Base-by-base conservation (phyloP, 1,140 invertebrate genomes). In the Choristoneura fumiferana region DNA sequence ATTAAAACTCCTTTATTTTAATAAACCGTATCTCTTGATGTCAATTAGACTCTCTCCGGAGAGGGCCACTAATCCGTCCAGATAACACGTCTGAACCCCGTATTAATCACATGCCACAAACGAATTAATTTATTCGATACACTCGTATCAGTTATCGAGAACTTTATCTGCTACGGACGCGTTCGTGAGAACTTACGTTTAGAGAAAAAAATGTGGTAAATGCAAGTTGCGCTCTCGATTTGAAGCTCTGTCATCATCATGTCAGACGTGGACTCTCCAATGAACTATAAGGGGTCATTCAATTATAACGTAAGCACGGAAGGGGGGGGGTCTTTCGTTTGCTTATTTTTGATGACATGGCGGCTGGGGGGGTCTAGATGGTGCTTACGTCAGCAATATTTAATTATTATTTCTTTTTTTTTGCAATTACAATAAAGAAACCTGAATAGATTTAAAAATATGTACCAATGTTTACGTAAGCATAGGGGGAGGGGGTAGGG, bases 91-190 rank as follows among this genome's bases (percentile, higher is more conserved):
- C n/a, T 39, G 38, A 40, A 63, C 65, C 63, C 69, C 62, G 60
- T 58, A 74, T 74, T 76, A 78, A 78, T 76, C 74, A 69, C 65
- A 65, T 53, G 62, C 58, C 62, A 76, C 57, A 71, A 71, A 68
- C 65, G 71, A 71, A 67, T 78, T 76, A 71, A 78, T 78, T 76
- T 74, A 76, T 71, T 71, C 69, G 69, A 67, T 72, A 68, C 70
- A 60, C 56, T 66, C 59, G 53, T 57, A 63, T 69, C 68, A 55
- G 43, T 43, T 63, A 74, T 71, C 62, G 62, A 70, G 22, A 39
- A 29, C 9, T n/a, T 49, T 49, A 49, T 49, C 43, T 29, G 18
- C 53, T 15, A 5, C 34, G 53, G 35, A 49, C n/a, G 43, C 18
- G 22, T 10, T 49, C 43, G 43, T 49, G 43, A 33, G 43, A 49